phyloP scores from a whole-genome alignment of 2,113 vertebrate species.

The Falco punctatus region DNA sequence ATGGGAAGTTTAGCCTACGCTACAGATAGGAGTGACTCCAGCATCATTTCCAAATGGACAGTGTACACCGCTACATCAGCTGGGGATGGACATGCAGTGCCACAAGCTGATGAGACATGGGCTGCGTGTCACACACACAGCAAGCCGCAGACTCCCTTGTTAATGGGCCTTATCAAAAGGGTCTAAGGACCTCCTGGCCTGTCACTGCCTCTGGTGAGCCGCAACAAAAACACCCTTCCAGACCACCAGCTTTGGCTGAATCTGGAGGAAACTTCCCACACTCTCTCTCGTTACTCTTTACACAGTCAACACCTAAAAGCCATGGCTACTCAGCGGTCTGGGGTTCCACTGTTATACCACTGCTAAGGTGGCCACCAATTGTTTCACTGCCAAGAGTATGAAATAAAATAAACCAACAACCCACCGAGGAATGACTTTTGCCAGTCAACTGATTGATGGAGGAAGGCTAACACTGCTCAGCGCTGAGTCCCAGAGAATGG shows the following conservation, averaged over 20 bases:
- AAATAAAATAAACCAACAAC: background rate
- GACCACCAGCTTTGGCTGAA: background rate
- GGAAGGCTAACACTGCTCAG: background rate
- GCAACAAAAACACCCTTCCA: background rate
- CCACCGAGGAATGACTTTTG: background rate
- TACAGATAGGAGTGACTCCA: background rate
- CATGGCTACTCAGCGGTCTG: background rate
- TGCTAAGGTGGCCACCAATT: background rate
- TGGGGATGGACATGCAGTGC: background rate
- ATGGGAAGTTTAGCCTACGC: fast-evolving
- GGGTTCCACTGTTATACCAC: background rate
- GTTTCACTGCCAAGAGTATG: background rate
- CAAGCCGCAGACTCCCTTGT: background rate
- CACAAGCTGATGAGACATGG: background rate
- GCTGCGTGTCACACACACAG: background rate
- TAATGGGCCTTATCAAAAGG: background rate
- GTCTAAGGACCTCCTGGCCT: background rate
- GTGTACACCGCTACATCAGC: too few species aligned
- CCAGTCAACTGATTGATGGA: background rate
- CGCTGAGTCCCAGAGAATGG: fast-evolving
- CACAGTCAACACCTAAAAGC: background rate
- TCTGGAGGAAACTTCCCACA: background rate
- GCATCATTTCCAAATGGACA: background rate
- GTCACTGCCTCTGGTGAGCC: background rate
- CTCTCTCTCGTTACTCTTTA: background rate